Evolutionary conservation across 2,888 invertebrate species (phyloP).

Genomic region (Rapana venosa): DNA sequence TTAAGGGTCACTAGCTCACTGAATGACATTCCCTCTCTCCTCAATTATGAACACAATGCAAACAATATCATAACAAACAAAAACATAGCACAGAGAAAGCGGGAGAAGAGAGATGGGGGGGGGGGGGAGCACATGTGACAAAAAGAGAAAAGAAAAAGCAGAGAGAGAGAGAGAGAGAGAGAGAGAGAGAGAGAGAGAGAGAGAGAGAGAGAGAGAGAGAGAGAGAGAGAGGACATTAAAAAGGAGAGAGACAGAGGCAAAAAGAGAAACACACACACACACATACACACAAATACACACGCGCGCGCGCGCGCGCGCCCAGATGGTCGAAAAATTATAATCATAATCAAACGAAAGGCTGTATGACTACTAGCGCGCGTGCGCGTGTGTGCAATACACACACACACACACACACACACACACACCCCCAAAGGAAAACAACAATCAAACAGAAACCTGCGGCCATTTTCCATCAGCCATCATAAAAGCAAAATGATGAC

Average conservation of each 20-base stretch:
- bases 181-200: neutral
- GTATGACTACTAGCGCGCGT: neutral
- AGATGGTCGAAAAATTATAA: too few relatives aligned
- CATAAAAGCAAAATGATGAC: too few relatives aligned
- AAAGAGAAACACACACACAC: neutral
- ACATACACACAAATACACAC: neutral
- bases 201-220: conserved; percentile 14
- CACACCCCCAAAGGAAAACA: too few relatives aligned
- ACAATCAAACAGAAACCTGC: too few relatives aligned
- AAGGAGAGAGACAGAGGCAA: neutral
- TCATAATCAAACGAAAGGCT: too few relatives aligned
- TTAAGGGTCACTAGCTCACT: too few relatives aligned
- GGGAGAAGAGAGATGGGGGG: neutral
- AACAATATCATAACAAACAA: neutral
- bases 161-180: conserved; percentile 5
- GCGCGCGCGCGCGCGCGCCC: neutral
- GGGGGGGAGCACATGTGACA: neutral
- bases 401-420: too few relatives aligned
- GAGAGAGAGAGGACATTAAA: neutral
- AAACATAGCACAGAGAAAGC: neutral
- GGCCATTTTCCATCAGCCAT: too few relatives aligned
- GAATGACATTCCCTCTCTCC: too few relatives aligned
- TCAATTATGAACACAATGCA: too few relatives aligned
- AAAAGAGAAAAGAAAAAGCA: neutral
- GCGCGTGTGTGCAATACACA: neutral